These are phyloP conservation scores for Anolis apletophallus DNA, from an alignment of 2,797 vertebrate genomes.

Conservation along the genomic window DNA sequence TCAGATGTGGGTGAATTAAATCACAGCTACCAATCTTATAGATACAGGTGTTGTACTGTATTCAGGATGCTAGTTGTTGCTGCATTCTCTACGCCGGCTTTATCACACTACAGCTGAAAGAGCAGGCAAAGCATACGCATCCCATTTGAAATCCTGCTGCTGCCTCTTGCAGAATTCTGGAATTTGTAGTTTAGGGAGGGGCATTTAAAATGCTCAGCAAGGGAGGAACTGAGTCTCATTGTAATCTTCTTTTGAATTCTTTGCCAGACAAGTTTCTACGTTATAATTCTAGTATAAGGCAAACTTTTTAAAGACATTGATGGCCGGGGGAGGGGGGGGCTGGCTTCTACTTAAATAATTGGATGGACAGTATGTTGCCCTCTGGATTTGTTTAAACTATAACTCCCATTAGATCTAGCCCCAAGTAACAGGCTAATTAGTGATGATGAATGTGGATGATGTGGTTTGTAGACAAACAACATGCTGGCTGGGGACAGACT, in stretches of 20 bases:
- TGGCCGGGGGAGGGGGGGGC: too few species aligned
- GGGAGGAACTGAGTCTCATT: too few species aligned
- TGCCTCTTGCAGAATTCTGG: too few species aligned
- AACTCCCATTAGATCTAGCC: not conserved
- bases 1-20: too few species aligned
- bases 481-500: not conserved
- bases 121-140: too few species aligned
- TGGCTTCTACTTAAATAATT: not conserved
- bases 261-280: not conserved
- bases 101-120: too few species aligned
- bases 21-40: too few species aligned
- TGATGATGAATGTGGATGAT: not conserved
- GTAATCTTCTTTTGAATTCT: not conserved
- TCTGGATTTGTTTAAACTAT: not conserved
- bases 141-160: too few species aligned
- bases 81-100: not conserved
- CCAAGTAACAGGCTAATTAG: too few species aligned
- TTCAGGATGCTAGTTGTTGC: not conserved
- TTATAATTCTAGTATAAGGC: not conserved
- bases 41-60: not conserved
- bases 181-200: too few species aligned
- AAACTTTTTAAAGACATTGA: not conserved
- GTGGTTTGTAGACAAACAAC: not conserved
- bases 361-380: not conserved
- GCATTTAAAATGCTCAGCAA: too few species aligned